Base-by-base conservation (phyloP, 2,797 vertebrate species). In the Mus spretus region DNA sequence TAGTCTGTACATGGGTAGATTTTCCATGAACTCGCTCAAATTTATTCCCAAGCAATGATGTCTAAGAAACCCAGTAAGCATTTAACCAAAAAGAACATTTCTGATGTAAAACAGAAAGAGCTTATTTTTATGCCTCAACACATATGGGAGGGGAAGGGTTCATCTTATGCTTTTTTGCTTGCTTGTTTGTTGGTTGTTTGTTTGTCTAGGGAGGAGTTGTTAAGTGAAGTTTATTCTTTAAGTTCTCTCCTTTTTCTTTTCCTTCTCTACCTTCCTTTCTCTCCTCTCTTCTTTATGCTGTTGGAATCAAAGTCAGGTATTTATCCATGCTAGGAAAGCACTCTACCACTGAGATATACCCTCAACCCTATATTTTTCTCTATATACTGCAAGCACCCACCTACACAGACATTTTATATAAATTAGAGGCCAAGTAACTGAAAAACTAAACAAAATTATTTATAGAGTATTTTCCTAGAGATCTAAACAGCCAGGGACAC, bases 381-480 rank as follows among this genome's bases (percentile, higher is more conserved):
- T 95, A 61, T 50, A 92, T 50, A 91, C 92, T 59, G 83, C 95
- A 95, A 96, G 96, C 93, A 96, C 67, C 96, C 95, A 97, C 96
- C 95, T 96, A 95, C 96, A 89, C 28, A 95, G 91, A 78, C 81
- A 96, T 88, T 97, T 96, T 97, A 95, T 89, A 96, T 89, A 90
- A 97, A 94, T 55, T 50, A 70, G 65, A 97, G 97, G 85, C 70
- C 86, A 91, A 96, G 13, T 86, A 78, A 94, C 44, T 81, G 79
- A 59, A 93, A 95, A 94, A 93, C 44, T 89, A 96, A 95, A 96
- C 81, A 95, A 94, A 90, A 95, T 95, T 83, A 96, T 87, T 88
- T 97, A 95, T 91, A 90, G 80, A 80, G 34, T 93, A 3, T 79
- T 84, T 95, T 91, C 90, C 72, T 22, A 94, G 95, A 95, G 70